A percentile compares a stretch with the other conserved stretches of the same genome.
These are phyloP conservation scores for Listronotus bonariensis DNA, from an alignment of 1,140 invertebrate genomes.

Conservation along the genomic window DNA sequence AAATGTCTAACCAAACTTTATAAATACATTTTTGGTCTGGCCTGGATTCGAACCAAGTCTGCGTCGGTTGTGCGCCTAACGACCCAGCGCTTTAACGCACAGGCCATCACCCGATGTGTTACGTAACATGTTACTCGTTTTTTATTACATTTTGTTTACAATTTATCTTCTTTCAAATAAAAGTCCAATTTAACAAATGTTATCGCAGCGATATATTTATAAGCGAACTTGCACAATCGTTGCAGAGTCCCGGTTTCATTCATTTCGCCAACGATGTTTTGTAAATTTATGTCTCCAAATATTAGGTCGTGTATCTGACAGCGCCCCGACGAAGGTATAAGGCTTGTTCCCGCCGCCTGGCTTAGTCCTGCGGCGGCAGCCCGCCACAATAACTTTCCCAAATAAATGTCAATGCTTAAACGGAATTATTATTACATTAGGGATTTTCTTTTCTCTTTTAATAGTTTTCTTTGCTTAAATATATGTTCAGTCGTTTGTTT, in stretches of 20 bases:
- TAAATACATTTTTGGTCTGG: no score
- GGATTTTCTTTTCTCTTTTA: conserved; percentile 32
- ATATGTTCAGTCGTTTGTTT: background rate
- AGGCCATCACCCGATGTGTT: no score
- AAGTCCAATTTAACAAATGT: conserved; percentile 43
- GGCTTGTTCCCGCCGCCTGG: conserved; percentile 25
- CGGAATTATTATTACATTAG: conserved; percentile 39
- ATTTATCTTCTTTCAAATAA: conserved; percentile 35
- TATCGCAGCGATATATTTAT: conserved; percentile 44
- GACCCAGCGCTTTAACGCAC: no score
- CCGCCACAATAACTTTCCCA: conserved; percentile 40
- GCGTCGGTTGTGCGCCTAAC: no score
- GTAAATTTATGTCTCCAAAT: conserved; percentile 54
- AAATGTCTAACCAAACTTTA: no score
- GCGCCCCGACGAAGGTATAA: conserved; percentile 37
- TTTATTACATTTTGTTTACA: no score
- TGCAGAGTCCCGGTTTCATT: conserved; percentile 43
- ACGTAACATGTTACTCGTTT: no score
- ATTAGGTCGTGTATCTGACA: conserved; percentile 49
- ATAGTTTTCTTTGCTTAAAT: conserved; percentile 17
- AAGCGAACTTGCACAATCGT: conserved; percentile 25
- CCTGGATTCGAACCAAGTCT: no score
- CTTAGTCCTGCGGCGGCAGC: conserved; percentile 25
- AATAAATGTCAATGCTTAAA: conserved; percentile 45
- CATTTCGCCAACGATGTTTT: conserved; percentile 50